These are phyloP conservation scores for Phaethornis superciliosus DNA, from an alignment of 2,113 vertebrate species.

Conservation along the genomic window DNA sequence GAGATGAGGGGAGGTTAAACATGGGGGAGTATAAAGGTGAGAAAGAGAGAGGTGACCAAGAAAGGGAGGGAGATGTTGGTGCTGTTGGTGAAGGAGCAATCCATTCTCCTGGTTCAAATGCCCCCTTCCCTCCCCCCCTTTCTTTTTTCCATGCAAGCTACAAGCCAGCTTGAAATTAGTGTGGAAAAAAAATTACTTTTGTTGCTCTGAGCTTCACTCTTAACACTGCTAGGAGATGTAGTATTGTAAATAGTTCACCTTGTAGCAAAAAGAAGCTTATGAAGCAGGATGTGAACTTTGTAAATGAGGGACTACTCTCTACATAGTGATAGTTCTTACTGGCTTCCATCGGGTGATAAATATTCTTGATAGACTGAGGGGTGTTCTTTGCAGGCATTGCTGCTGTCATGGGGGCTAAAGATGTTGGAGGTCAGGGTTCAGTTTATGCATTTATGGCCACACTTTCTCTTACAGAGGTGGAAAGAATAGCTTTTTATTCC, in stretches of 20 bases:
- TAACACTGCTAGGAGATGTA: not conserved
- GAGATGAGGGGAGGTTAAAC: not conserved
- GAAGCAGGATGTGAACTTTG: not conserved
- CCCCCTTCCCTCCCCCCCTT: no score
- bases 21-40: not conserved
- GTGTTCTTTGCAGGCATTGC: not conserved
- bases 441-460: not conserved
- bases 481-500: slow-evolving; percentile 10
- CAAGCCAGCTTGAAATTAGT: not conserved
- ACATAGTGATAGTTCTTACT: not conserved
- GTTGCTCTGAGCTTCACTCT: not conserved
- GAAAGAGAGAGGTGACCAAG: not conserved
- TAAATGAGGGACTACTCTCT: not conserved
- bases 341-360: not conserved
- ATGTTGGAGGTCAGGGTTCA: not conserved
- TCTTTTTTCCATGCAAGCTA: not conserved
- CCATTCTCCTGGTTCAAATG: not conserved
- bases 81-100: fast-evolving
- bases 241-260: not conserved
- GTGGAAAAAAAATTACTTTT: not conserved
- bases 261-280: not conserved
- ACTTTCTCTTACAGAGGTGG: not conserved
- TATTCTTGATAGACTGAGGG: not conserved
- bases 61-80: not conserved
- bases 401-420: not conserved